These are phyloP conservation scores for Melanaphis sacchari DNA, from an alignment of 1,140 invertebrate species.

Conservation along the genomic window DNA sequence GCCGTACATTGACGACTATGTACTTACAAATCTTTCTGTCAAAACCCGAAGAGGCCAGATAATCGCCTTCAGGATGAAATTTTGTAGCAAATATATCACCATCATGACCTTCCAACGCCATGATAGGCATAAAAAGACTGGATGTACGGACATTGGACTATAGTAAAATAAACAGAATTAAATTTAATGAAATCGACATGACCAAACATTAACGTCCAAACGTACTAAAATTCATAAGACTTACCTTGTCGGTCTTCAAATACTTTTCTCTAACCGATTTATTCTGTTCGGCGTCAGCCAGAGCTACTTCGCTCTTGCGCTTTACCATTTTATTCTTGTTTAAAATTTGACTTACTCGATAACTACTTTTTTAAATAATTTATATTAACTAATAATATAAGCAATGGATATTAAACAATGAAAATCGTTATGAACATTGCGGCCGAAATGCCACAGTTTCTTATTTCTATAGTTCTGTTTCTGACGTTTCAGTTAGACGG, in stretches of 20 bases:
- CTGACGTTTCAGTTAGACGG: too few species aligned
- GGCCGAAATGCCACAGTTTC: too few species aligned
- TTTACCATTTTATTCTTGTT: constrained; percentile 31
- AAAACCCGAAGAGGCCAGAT: constrained; percentile 94
- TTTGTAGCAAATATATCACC: constrained; percentile 93
- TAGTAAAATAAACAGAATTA: neutral
- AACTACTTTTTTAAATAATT: neutral
- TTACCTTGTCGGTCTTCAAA: constrained; percentile 41
- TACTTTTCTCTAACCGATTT: constrained; percentile 44
- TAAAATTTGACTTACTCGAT: neutral
- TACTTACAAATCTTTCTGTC: constrained; percentile 93
- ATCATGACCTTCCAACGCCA: constrained; percentile 95
- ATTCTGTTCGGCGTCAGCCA: constrained; percentile 30
- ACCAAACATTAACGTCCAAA: neutral
- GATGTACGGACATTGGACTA: constrained; percentile 74
- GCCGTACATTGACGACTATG: neutral
- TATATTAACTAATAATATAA: neutral
- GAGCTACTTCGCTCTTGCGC: constrained; percentile 43
- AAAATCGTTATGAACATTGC: too few species aligned
- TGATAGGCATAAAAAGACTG: constrained; percentile 89
- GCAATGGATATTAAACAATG: neutral
- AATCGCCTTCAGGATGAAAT: constrained; percentile 96
- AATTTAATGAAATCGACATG: neutral
- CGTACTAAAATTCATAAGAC: neutral
- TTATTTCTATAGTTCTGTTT: too few species aligned